Base-by-base conservation (phyloP, 1,140 invertebrate genomes). In the Hydropsyche tenuis region DNA sequence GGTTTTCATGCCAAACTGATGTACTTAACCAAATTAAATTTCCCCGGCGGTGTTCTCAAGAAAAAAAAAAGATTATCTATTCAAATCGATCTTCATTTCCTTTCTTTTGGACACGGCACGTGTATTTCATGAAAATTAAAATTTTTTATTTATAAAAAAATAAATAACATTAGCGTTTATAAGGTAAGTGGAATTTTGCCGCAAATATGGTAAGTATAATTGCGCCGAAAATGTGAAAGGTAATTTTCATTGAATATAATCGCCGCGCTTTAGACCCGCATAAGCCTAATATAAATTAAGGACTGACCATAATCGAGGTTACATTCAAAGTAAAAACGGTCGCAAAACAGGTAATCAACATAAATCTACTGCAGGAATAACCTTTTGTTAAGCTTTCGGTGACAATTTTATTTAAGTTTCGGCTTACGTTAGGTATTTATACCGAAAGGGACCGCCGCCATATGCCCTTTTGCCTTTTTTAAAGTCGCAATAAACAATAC, bases 181-280 rank as follows among this genome's bases (percentile, higher is more conserved):
- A 60, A 60, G 22, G 1, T 22, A 60, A 60, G 25, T 25, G 22
- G 56, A 27, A 12, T 60, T 60, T 25, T 23, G 18, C 45, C 12
- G 56, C 22, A 60, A 60, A 60, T 60, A 60, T 60, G 56, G 56
- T 60, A 37, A 37, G 30, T 37, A 60, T 60, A 60, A 60, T 60
- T 60, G 23, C 56, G 23, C 23, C 23, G 56, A 60, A 60, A 60
- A 60, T 60, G 56, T 22, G 56, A 23, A 60, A 60, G 56, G 56
- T 60, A 60, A 60, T 60, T 60, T 60, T 60, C 56, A 60, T 60
- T 60, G 56, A 60, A 60, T 60, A 60, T 60, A 60, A 60, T 60
- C 56, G 14, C 56, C 56, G 20, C 56, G 56, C 56, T 60, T 60
- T 60, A 60, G 56, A 60, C 56, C 56, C 56, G 14, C 23, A 23